Evolutionary conservation across 2,888 invertebrate species (phyloP).

Genomic region (Troides oblongomaculatus): DNA sequence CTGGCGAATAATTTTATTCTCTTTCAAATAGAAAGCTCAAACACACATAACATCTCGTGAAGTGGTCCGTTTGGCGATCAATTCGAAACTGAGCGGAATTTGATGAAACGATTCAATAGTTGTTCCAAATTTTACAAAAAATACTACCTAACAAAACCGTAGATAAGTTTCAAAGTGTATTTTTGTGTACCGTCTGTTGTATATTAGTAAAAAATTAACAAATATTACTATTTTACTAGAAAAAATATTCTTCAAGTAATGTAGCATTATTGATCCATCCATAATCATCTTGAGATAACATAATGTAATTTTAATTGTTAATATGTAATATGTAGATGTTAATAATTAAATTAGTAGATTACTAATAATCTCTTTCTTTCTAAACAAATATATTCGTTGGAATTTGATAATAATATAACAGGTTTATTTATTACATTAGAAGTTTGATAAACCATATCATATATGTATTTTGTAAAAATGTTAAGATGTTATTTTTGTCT

Average conservation of each 20-base stretch:
- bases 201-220: neutral
- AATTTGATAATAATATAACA: too few relatives aligned
- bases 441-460: too few relatives aligned
- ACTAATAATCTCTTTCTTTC: too few relatives aligned
- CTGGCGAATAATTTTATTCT: too few relatives aligned
- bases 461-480: too few relatives aligned
- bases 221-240: neutral
- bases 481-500: too few relatives aligned
- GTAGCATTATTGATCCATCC: neutral
- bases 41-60: neutral
- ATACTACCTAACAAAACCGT: neutral
- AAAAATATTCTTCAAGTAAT: neutral
- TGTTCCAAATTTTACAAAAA: neutral
- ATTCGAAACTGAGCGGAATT: neutral
- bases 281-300: too few relatives aligned
- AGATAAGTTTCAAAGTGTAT: neutral
- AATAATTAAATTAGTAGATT: too few relatives aligned
- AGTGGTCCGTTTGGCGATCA: neutral
- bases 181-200: neutral
- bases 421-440: too few relatives aligned
- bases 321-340: too few relatives aligned
- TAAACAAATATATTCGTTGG: too few relatives aligned
- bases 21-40: neutral
- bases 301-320: too few relatives aligned
- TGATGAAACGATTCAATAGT: slow-evolving; percentile 1